Conservation (phyloP, 1,140 invertebrate species). For the Oncopeltus fasciatus region DNA sequence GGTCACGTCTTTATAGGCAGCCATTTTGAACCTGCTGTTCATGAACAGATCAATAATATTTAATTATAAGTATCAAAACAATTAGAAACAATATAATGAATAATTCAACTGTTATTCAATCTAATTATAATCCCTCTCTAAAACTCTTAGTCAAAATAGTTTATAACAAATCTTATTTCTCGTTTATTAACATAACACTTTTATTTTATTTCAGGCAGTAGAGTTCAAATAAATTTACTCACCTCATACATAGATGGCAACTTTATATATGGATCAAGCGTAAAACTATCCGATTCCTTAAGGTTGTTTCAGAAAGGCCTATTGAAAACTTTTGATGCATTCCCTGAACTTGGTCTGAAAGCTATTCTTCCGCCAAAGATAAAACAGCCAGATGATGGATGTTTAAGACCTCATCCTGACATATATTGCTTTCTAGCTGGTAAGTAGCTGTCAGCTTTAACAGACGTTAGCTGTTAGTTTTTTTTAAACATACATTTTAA, state of each 20-base stretch:
- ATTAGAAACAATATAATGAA: too few relatives aligned
- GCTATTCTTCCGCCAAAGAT: slow-evolving; percentile 37
- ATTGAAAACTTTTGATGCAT: slow-evolving; percentile 25
- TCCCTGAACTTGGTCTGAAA: slow-evolving; percentile 30
- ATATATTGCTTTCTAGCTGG: slow-evolving; percentile 41
- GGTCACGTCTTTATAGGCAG: too few relatives aligned
- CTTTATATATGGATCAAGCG: slow-evolving; percentile 37
- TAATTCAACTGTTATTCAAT: too few relatives aligned
- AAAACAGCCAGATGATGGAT: slow-evolving; percentile 36
- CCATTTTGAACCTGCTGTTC: too few relatives aligned
- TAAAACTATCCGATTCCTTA: slow-evolving; percentile 32
- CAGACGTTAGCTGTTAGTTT: too few relatives aligned
- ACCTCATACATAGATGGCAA: slow-evolving; percentile 37
- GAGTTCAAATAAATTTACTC: slow-evolving; percentile 34
- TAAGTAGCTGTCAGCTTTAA: too few relatives aligned
- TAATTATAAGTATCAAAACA: too few relatives aligned
- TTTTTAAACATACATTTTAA: too few relatives aligned
- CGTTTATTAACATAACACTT: not conserved
- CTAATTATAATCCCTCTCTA: too few relatives aligned
- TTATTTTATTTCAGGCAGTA: slow-evolving; percentile 30
- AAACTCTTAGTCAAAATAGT: too few relatives aligned
- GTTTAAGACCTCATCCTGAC: slow-evolving; percentile 31
- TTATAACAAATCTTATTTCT: not conserved
- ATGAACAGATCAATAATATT: too few relatives aligned
- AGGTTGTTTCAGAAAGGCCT: slow-evolving; percentile 34